A percentile compares a stretch with the other conserved stretches of the same genome.
These are phyloP conservation scores for Corticium candelabrum DNA, from an alignment of 37 sponge, comb jelly and placozoan genomes.

Conservation along the genomic window DNA sequence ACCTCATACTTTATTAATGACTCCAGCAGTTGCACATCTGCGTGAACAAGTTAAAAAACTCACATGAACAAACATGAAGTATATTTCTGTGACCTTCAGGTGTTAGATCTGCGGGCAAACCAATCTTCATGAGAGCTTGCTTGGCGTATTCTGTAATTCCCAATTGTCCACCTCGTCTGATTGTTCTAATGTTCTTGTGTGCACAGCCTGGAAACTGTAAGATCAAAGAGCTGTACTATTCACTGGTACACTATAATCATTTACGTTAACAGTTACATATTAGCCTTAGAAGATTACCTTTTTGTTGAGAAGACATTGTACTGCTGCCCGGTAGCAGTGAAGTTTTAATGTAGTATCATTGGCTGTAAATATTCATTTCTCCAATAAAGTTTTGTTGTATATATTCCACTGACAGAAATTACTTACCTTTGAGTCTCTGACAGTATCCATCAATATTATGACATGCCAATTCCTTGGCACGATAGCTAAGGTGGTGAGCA, in stretches of 20 bases:
- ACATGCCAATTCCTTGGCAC: background rate
- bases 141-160: background rate
- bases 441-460: background rate
- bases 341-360: background rate
- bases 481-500: background rate
- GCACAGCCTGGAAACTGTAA: too few relatives aligned
- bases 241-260: too few relatives aligned
- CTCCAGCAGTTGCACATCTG: background rate
- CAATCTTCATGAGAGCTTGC: background rate
- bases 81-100: background rate
- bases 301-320: background rate
- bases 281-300: constrained; percentile 1
- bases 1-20: background rate
- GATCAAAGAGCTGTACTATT: too few relatives aligned
- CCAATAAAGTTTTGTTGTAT: too few relatives aligned
- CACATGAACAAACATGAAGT: background rate
- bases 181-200: too few relatives aligned
- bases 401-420: too few relatives aligned
- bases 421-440: background rate
- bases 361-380: too few relatives aligned
- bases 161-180: background rate
- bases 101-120: background rate
- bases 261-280: too few relatives aligned
- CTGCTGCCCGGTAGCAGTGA: background rate
- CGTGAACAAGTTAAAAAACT: background rate